Base-by-base conservation (phyloP, 2,888 invertebrate genomes). In the Piscicola geometra region DNA sequence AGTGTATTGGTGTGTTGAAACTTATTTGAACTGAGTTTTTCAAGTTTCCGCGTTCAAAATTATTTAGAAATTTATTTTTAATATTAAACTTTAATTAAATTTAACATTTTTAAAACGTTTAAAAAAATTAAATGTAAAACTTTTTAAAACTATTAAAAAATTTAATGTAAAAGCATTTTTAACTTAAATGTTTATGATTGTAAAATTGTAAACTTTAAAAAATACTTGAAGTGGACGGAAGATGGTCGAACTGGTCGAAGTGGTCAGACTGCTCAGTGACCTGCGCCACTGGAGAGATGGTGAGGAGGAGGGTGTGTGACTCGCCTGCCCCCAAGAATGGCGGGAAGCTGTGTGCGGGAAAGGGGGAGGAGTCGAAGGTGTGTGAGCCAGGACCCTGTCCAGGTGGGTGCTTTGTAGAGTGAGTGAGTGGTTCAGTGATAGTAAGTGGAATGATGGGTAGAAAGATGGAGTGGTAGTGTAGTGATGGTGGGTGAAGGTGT, bases 201-300 rank as follows among this genome's bases (percentile, higher is more conserved):
- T n/a, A n/a, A n/a, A 9, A 15, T 66, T 66, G 30, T 9, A 15
- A n/a, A 15, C 9, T 69, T 18, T 30, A 25, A 12, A 28, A 12
- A 9, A 52, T n/a, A 30, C 5, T 47, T 66, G 21, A 78, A 84
- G 84, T 83, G 41, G 81, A 85, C 81, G 85, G 85, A 36, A 79
- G 79, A 41, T 85, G 85, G 84, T 80, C 81, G 1, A 21, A 68
- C 1, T 85, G 85, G 85, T 76, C 78, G 36, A 75, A 78, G 1
- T 86, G 84, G 84, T 80, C 82, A 12, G 77, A 77, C 9, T 86
- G 86, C 80, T 82, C 82, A 35, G 81, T 80, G 21, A 81, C 83
- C 3, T 86, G 86, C 81, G 83, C 82, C 15, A 81, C 81, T 2
- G 85, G 85, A 5, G 75, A 79, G 2, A 79, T 81, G 50, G 76